These are phyloP conservation scores for Rhinophrynus dorsalis DNA, from an alignment of 2,797 vertebrate species.

Conservation along the genomic window DNA sequence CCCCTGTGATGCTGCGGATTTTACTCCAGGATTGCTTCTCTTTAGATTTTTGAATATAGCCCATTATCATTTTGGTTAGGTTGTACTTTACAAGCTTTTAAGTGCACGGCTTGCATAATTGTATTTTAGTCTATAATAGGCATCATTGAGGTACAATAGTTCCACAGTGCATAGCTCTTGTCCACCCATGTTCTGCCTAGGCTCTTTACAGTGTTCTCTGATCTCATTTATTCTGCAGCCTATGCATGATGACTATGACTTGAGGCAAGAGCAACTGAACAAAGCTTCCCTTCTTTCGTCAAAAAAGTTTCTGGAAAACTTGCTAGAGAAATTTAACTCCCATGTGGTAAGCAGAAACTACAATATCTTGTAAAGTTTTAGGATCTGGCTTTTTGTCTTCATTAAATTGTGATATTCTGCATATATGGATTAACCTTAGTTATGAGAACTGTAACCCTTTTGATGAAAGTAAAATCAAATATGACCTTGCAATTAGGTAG, in stretches of 20 bases:
- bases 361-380: neutral
- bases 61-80: no score
- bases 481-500: no score
- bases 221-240: constrained; percentile 73
- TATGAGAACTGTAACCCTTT: no score
- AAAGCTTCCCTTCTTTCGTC: constrained; percentile 98
- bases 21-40: no score
- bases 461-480: no score
- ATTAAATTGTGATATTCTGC: no score
- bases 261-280: constrained; percentile 97
- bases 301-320: constrained; percentile 98
- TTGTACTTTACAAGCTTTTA: no score
- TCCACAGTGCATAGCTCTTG: neutral
- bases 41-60: no score
- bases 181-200: neutral
- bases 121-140: neutral
- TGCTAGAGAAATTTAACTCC: constrained; percentile 97
- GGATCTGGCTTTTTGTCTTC: no score
- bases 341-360: constrained; percentile 82
- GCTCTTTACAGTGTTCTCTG: constrained; percentile 5
- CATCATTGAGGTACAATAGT: neutral
- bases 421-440: no score
- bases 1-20: no score
- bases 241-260: constrained; percentile 98
- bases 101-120: neutral